Conservation (phyloP, 2,888 invertebrate species). For the Papilio demoleus region DNA sequence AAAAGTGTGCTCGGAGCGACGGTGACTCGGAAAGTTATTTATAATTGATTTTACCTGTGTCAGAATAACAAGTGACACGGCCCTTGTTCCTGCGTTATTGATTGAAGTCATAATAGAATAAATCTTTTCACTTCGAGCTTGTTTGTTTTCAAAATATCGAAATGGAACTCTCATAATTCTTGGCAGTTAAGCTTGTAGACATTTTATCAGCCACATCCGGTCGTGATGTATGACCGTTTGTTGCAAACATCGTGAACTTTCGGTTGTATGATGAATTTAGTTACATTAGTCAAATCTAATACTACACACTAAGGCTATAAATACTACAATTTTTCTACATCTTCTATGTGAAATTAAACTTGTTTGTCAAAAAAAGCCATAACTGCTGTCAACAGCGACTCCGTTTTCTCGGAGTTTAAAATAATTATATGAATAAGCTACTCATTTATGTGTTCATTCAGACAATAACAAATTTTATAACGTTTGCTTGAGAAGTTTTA, state of each 20-base stretch:
- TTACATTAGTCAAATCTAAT: background rate
- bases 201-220: constrained; percentile 22
- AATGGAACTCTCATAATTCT: constrained; percentile 18
- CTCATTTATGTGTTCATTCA: too few relatives aligned
- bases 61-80: constrained; percentile 56
- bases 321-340: too few relatives aligned
- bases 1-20: constrained; percentile 50
- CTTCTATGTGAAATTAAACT: too few relatives aligned
- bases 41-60: constrained; percentile 63
- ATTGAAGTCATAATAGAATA: constrained; percentile 47
- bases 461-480: too few relatives aligned
- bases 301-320: too few relatives aligned
- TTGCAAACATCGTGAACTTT: constrained; percentile 12
- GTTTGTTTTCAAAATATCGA: constrained; percentile 47
- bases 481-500: too few relatives aligned
- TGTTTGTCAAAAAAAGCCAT: too few relatives aligned
- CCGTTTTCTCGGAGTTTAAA: too few relatives aligned
- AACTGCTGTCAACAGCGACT: too few relatives aligned
- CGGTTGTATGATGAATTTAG: background rate
- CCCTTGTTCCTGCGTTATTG: constrained; percentile 45
- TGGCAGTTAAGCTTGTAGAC: constrained; percentile 18
- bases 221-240: constrained; percentile 11
- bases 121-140: constrained; percentile 40
- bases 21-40: constrained; percentile 58
- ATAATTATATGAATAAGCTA: too few relatives aligned